Evolutionary conservation across 2,888 invertebrate species (phyloP).

Genomic region (Metopia argyrocephala): DNA sequence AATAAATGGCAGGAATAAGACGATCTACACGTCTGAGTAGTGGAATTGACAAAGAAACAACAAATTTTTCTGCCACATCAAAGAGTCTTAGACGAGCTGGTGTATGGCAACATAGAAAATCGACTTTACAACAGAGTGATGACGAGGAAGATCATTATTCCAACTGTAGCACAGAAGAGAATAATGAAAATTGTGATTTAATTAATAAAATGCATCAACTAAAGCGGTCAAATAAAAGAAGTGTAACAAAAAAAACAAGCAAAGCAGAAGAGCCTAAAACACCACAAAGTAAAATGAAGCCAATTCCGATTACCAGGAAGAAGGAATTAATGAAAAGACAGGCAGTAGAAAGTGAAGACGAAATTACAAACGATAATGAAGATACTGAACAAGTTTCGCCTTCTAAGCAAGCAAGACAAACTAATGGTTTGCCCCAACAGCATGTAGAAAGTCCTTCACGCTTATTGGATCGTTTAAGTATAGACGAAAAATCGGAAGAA

Average conservation of each 20-base stretch:
- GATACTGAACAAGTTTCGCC: constrained; percentile 70
- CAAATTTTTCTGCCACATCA: constrained; percentile 58
- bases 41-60: constrained; percentile 66
- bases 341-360: constrained; percentile 15
- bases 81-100: constrained; percentile 66
- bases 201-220: constrained; percentile 70
- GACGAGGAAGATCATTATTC: constrained; percentile 66
- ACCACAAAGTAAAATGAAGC: constrained; percentile 65
- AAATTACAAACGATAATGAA: constrained; percentile 43
- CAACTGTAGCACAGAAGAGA: constrained; percentile 66
- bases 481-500: constrained; percentile 69
- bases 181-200: constrained; percentile 73
- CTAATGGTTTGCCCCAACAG: constrained; percentile 64
- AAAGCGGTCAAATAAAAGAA: constrained; percentile 4
- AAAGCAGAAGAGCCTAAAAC: constrained; percentile 66
- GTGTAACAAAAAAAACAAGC: background rate
- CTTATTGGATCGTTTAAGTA: constrained; percentile 74
- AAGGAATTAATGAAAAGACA: constrained; percentile 55
- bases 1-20: constrained; percentile 73
- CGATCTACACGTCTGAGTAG: constrained; percentile 76
- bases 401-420: constrained; percentile 73
- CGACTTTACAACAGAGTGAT: constrained; percentile 65
- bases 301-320: constrained; percentile 61
- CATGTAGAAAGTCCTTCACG: constrained; percentile 75
- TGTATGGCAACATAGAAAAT: constrained; percentile 71